phyloP scores from a whole-genome alignment of 2,888 invertebrate species.

The Eutolmus rufibarbis region DNA sequence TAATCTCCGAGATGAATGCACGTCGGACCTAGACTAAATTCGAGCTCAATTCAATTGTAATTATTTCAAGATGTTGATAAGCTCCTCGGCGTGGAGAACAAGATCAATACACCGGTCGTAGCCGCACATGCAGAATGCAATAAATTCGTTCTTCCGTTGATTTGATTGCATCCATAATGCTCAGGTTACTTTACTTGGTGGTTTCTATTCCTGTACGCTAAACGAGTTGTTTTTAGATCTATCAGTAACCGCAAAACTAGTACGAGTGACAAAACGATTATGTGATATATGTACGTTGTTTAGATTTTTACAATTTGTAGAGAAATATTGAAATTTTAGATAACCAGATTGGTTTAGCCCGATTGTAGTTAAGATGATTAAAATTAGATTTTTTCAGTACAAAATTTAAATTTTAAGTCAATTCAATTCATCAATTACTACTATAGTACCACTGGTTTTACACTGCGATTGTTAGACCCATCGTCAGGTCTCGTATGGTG shows the following conservation, averaged over 20 bases:
- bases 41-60: background rate
- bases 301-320: background rate
- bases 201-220: background rate
- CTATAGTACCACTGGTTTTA: too few relatives aligned
- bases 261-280: background rate
- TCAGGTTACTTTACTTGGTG: background rate
- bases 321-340: too few relatives aligned
- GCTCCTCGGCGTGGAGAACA: background rate
- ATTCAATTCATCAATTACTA: too few relatives aligned
- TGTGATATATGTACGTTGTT: background rate
- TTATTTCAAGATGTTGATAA: constrained; percentile 1
- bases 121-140: background rate
- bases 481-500: too few relatives aligned
- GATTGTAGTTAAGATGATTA: too few relatives aligned
- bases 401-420: too few relatives aligned
- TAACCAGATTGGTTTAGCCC: background rate
- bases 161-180: background rate
- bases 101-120: background rate
- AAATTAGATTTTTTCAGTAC: too few relatives aligned
- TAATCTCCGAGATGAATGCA: background rate
- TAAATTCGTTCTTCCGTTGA: background rate
- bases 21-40: background rate
- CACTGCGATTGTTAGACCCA: too few relatives aligned
- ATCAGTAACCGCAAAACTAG: background rate
- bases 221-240: background rate